These are phyloP conservation scores for Lumbricus terrestris DNA, from an alignment of 2,888 invertebrate species.

Conservation along the genomic window DNA sequence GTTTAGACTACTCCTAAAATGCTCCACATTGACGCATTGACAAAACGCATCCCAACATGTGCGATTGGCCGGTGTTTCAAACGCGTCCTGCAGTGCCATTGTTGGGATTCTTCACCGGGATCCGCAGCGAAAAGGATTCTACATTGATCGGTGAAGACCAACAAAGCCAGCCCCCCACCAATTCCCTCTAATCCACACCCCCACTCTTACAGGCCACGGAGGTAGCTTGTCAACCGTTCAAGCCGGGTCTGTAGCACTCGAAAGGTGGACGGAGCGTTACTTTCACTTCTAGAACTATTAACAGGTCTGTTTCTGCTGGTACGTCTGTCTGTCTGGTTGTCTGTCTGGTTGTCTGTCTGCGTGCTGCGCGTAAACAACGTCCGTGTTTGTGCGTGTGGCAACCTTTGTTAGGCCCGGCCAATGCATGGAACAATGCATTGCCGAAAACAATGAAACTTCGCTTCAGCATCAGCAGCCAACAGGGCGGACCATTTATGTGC, in stretches of 20 bases:
- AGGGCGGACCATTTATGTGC: neutral
- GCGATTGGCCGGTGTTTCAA: no score
- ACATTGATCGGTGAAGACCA: neutral
- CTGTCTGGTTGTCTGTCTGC: neutral
- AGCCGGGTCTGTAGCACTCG: neutral
- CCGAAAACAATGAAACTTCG: no score
- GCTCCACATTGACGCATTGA: no score
- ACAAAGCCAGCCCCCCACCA: neutral
- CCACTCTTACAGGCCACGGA: neutral
- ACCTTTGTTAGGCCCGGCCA: neutral
- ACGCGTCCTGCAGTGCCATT: no score
- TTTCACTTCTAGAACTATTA: neutral
- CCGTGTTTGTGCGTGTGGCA: neutral
- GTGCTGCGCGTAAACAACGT: neutral
- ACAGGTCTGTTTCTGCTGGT: neutral
- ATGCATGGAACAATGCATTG: neutral
- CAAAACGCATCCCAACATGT: no score
- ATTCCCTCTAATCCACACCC: neutral
- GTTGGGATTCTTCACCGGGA: neutral
- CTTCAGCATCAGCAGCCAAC: neutral
- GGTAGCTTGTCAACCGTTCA: neutral
- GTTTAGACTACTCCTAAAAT: no score
- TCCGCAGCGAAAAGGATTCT: neutral
- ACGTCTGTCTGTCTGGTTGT: neutral
- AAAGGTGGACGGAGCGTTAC: neutral